Evolutionary conservation across 2,113 vertebrate genomes (phyloP), one percentile per base, ranked within the genome.

Genomic region (Pelmatolapia mariae): DNA sequence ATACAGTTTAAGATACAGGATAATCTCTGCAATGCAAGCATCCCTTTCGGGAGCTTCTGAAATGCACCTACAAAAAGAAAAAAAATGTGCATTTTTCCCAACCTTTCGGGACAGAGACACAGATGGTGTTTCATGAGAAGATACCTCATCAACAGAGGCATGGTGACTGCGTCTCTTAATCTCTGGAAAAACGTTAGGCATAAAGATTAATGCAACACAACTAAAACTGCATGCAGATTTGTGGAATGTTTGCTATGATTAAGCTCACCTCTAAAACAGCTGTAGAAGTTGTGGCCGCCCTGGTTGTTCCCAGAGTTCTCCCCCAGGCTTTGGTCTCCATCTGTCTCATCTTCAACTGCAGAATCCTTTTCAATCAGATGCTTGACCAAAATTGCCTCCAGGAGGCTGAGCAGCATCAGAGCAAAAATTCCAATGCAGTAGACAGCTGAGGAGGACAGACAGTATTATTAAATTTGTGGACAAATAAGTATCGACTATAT

Each of bases 291-390:
- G 26, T 45, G 22, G 43, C 24, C 50, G 8, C 8, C 15, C 2
- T 5, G 10, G 80, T 84, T 66, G 56, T 63, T 8, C 1, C 5
- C 40, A 68, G 31, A 7, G 26, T 83, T 53, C 26, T 45, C 22
- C 0, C 8, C 40, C 2, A 47, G 15, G 22, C 68, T 73, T 29
- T 0, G 68, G 22, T 73, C 68, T 29, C 40, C 40, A 47, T 73
- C 40, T 1, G 22, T 73, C 5, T 73, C 68, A 45, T 73, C 40
- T 45, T 73, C 33, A 7, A 0, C 33, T 68, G 63, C 36, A 2
- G 12, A 50, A 83, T 95, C 68, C 43, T 73, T 73, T 26, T 73
- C 40, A 73, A 40, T 10, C 22, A 73, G 63, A 71, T 43, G 66
- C n/a, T 43, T 71, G n/a, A 43, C 66, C 36, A 71, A 43, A 43